Evolutionary conservation across 2,797 vertebrate species (phyloP).

Genomic region (Microcaecilia unicolor): DNA sequence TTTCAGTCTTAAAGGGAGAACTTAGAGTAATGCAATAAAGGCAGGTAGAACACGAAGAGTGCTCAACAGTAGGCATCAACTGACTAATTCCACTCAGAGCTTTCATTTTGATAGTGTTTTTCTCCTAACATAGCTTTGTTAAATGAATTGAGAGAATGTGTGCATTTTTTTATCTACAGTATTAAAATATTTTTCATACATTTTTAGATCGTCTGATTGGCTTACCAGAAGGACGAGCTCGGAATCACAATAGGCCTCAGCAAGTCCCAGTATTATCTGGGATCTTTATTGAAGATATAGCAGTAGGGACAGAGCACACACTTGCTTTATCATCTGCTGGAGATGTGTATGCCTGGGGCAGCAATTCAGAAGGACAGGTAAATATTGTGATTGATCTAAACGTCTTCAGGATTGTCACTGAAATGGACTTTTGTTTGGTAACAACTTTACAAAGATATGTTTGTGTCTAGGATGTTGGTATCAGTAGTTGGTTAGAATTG

Average conservation of each 20-base stretch:
- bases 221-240: slow-evolving; percentile 67
- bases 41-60: no score
- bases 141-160: neutral
- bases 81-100: neutral
- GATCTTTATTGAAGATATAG: slow-evolving; percentile 63
- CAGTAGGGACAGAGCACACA: slow-evolving; percentile 68
- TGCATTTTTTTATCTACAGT: no score
- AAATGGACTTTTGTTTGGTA: neutral
- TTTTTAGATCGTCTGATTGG: slow-evolving; percentile 66
- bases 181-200: no score
- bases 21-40: no score
- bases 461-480: neutral
- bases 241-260: slow-evolving; percentile 71
- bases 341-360: slow-evolving; percentile 71
- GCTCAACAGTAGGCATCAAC: no score
- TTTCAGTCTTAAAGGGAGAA: no score
- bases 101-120: no score
- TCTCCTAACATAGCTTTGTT: neutral
- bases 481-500: no score
- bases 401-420: no score
- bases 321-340: slow-evolving; percentile 58
- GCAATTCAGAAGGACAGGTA: slow-evolving; percentile 74
- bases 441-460: no score
- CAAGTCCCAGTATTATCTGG: slow-evolving; percentile 59
- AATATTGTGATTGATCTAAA: neutral